Evolutionary conservation across 2,797 vertebrate genomes (phyloP), one percentile per base, ranked within the genome.

Genomic region (Typhlichthys subterraneus): DNA sequence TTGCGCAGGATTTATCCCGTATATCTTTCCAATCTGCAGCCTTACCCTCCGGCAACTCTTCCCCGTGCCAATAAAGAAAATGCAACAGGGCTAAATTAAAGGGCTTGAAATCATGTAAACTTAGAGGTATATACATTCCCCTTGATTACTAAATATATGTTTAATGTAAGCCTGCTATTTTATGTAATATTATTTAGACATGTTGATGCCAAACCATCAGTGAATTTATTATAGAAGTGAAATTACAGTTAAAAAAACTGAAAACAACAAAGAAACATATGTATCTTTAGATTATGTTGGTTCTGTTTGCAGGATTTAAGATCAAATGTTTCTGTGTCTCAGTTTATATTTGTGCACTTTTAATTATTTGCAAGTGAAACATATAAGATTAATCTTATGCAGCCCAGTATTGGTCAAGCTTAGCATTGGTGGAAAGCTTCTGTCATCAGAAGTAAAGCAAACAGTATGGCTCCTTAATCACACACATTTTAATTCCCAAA

Each of bases 61-160:
- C 71, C 78, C 69, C 69, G 42, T 15, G 83, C 80, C 76, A 67
- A 81, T 85, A 83, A 85, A 89, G 86, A 79, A 78, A 75, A 85
- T 83, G 81, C 88, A 90, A 84, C 58, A 54, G 60, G 73, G 65
- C 63, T 72, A 72, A 88, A 83, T 81, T 77, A 79, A 85, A 86
- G 77, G 77, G 74, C 74, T 57, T 83, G 76, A 85, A 76, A 83
- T 81, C 74, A 81, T 75, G 69, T 69, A 83, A 82, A 80, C 70
- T 62, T 79, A 70, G 76, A 72, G 52, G 71, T 54, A 72, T 72
- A 73, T 83, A 83, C 84, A 87, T 87, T 82, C 74, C 76, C 77
- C 74, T 65, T 42, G 61, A 74, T 78, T 69, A 68, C 73, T 57
- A 63, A 82, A 80, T 70, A 65, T 9, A 1, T 66, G 29, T 74